Evolutionary conservation across 2,888 invertebrate genomes (phyloP).

Genomic region (Acanthococcus lagerstroemiae): DNA sequence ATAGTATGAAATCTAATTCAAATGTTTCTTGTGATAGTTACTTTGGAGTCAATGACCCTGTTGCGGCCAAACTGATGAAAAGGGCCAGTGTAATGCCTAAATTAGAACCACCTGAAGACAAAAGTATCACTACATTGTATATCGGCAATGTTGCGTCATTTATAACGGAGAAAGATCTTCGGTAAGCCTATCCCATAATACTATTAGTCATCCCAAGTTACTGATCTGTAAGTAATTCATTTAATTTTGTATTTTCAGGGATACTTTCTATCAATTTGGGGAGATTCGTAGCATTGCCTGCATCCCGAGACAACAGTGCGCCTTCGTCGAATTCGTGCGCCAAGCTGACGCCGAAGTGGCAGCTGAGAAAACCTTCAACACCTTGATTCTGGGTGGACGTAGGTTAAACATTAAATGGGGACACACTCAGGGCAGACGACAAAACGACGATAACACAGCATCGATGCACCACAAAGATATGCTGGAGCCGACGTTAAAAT

Average conservation of each 20-base stretch:
- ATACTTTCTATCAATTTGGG: slow-evolving; percentile 97
- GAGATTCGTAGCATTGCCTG: slow-evolving; percentile 90
- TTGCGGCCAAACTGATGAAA: slow-evolving; percentile 84
- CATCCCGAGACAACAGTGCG: slow-evolving; percentile 87
- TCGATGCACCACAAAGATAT: slow-evolving; percentile 38
- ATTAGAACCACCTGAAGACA: slow-evolving; percentile 89
- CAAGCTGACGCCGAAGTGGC: slow-evolving; percentile 84
- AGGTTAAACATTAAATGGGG: slow-evolving; percentile 98
- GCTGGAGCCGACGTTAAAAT: slow-evolving; percentile 52
- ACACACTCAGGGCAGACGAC: slow-evolving; percentile 57
- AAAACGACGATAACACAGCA: not conserved
- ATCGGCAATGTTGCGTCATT: slow-evolving; percentile 89
- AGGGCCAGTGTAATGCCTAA: slow-evolving; percentile 89
- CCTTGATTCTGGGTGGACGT: slow-evolving; percentile 71
- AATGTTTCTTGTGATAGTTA: slow-evolving; percentile 47
- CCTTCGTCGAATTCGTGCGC: slow-evolving; percentile 92
- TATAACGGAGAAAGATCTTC: slow-evolving; percentile 77
- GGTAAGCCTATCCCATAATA: slow-evolving; percentile 41
- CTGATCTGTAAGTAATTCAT: not conserved
- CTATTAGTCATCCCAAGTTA: no score
- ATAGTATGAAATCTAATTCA: no score
- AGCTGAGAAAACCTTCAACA: slow-evolving; percentile 91
- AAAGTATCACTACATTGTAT: slow-evolving; percentile 90
- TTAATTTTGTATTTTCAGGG: no score
- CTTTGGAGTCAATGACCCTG: slow-evolving; percentile 91